These are phyloP conservation scores for Gambusia affinis DNA, from an alignment of 2,113 vertebrate genomes.

Conservation along the genomic window DNA sequence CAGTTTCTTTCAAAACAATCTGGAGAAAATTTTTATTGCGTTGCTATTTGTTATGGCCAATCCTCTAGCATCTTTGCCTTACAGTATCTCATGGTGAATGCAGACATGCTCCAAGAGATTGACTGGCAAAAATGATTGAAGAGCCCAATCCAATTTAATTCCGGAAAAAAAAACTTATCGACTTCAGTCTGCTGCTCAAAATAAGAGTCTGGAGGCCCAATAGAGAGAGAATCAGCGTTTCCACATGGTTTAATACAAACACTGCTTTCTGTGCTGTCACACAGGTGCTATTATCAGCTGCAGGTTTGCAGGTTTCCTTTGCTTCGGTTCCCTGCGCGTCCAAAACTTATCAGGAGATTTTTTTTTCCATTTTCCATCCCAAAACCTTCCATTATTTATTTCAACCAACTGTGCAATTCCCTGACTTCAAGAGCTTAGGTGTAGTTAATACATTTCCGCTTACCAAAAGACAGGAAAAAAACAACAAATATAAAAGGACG, in stretches of 20 bases:
- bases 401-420: not conserved
- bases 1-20: not conserved
- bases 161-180: slow-evolving; percentile 48
- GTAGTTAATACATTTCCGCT: slow-evolving; percentile 13
- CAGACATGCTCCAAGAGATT: slow-evolving; percentile 34
- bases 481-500: slow-evolving; percentile 17
- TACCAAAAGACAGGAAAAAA: slow-evolving; percentile 12
- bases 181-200: slow-evolving; percentile 52
- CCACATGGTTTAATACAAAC: slow-evolving; percentile 47
- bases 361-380: too few relatives aligned
- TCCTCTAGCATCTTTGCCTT: slow-evolving; percentile 16
- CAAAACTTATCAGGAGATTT: too few relatives aligned
- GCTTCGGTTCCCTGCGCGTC: not conserved
- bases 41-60: not conserved
- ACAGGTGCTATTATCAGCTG: slow-evolving; percentile 13
- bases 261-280: slow-evolving; percentile 29
- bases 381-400: slow-evolving; percentile 7
- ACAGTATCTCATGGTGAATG: slow-evolving; percentile 34
- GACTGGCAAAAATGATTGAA: slow-evolving; percentile 65
- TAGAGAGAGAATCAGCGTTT: slow-evolving; percentile 37
- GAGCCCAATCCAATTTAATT: slow-evolving; percentile 66
- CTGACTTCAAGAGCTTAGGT: not conserved
- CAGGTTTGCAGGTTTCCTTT: slow-evolving; percentile 35
- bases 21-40: not conserved
- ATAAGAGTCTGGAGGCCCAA: slow-evolving; percentile 34